Conservation (phyloP, 2,888 invertebrate species). For the Amphimallon solstitiale region DNA sequence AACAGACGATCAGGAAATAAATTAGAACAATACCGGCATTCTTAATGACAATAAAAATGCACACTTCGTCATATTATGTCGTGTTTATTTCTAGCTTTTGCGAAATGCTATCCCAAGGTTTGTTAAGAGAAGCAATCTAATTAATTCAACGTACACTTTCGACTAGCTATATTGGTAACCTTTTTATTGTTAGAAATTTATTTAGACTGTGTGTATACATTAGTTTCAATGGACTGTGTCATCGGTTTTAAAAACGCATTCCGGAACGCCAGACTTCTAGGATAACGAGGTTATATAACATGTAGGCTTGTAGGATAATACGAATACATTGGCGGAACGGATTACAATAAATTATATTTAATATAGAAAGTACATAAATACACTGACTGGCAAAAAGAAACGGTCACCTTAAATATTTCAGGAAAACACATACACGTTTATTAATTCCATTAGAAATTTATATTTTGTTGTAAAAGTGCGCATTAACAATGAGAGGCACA, state of each 20-base stretch:
- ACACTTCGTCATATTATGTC: not conserved
- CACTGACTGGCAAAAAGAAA: no score
- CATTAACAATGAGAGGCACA: no score
- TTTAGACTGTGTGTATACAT: conserved; percentile 17
- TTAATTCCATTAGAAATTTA: no score
- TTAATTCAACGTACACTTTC: conserved; percentile 32
- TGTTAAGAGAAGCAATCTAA: conserved; percentile 23
- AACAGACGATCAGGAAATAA: not conserved
- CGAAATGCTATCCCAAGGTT: conserved; percentile 31
- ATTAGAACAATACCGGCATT: not conserved
- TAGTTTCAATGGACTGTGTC: not conserved
- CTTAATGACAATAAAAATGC: conserved; percentile 21
- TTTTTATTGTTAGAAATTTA: conserved; percentile 34
- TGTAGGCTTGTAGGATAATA: no score
- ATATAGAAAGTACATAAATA: no score
- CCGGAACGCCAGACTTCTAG: not conserved
- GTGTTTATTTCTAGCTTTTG: conserved; percentile 31
- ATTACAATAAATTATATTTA: no score
- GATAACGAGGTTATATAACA: no score
- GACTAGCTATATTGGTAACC: conserved; percentile 33
- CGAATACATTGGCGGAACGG: no score
- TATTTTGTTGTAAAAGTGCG: no score
- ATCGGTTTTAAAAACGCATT: not conserved
- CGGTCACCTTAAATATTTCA: no score
- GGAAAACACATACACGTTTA: no score